Evolutionary conservation across 1,140 invertebrate species (phyloP), one percentile per base, ranked within the genome.

Genomic region (Scaptomyza montana): DNA sequence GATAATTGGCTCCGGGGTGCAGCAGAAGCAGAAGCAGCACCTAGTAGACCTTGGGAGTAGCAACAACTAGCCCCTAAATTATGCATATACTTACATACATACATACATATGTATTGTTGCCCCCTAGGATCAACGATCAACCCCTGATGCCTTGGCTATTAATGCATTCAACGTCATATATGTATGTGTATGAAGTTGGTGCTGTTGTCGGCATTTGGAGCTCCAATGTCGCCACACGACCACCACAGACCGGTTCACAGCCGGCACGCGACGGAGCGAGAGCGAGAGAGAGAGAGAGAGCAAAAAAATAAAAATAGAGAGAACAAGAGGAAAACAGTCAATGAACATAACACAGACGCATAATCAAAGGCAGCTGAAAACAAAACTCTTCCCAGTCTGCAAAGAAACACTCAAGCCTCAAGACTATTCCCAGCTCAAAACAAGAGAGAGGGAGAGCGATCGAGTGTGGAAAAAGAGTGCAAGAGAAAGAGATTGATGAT

Each of bases 191-290:
- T n/a, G 39, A 12, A n/a, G 39, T n/a, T 41, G 39, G 3, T 43
- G 39, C 3, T 43, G 39, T 1, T 47, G 25, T 25, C 21, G 43
- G 43, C 41, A 10, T 41, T 43, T 43, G 21, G 19, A 41, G 45
- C 57, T 53, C 51, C 60, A 70, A 62, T 54, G 47, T 45, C 50
- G 66, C 69, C 61, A 70, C 66, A 74, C 59, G 67, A 68, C 60
- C 53, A 46, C 30, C 41, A 13, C 16, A 47, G 45, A 87, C 84
- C 84, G 84, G 84, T 89, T 89, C 66, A 61, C 69, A 75, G 72
- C 64, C 84, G 84, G 84, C 84, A 89, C 84, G 84, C 84, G 84
- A 89, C 84, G 86, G 30, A 63, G 10, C n/a, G 55, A 60, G 30
- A 63, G 10, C n/a, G 55, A 60, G 6, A 65, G 53, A 41, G 43